Evolutionary conservation across 1,140 invertebrate genomes (phyloP).

Genomic region (Pseudomyrmex gracilis): DNA sequence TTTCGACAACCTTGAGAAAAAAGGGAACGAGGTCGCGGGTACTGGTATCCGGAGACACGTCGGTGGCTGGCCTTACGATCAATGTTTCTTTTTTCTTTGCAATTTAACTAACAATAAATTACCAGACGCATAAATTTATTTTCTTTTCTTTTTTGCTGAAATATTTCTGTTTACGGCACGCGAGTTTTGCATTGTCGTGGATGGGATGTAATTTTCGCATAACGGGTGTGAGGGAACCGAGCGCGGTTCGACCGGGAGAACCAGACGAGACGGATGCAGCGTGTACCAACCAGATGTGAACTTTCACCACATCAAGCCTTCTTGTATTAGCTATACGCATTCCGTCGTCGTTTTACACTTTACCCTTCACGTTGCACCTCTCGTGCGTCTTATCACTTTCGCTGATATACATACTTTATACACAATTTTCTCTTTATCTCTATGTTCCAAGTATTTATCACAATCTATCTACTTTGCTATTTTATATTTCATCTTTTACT

Average conservation of each 20-base stretch:
- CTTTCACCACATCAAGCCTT: conserved; percentile 68
- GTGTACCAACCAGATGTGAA: conserved; percentile 63
- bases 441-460: neutral
- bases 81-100: conserved; percentile 29
- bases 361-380: conserved; percentile 19
- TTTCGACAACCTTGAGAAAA: conserved; percentile 54
- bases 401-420: conserved; percentile 6
- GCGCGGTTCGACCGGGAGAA: conserved; percentile 21
- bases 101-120: conserved; percentile 50
- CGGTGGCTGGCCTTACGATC: conserved; percentile 45
- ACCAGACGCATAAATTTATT: neutral
- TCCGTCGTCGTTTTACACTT: conserved; percentile 27
- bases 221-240: conserved; percentile 46
- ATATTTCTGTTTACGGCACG: neutral
- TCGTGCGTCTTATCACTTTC: conserved; percentile 27
- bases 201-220: conserved; percentile 22
- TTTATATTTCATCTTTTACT: conserved; percentile 23
- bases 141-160: neutral
- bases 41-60: neutral
- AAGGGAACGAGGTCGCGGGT: conserved; percentile 52
- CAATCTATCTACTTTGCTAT: neutral
- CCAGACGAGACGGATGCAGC: conserved; percentile 35
- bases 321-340: conserved; percentile 50
- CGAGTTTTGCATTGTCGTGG: neutral
- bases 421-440: conserved; percentile 8